phyloP scores from a whole-genome alignment of 2,888 invertebrate species.

The Trissoscelio sp. region DNA sequence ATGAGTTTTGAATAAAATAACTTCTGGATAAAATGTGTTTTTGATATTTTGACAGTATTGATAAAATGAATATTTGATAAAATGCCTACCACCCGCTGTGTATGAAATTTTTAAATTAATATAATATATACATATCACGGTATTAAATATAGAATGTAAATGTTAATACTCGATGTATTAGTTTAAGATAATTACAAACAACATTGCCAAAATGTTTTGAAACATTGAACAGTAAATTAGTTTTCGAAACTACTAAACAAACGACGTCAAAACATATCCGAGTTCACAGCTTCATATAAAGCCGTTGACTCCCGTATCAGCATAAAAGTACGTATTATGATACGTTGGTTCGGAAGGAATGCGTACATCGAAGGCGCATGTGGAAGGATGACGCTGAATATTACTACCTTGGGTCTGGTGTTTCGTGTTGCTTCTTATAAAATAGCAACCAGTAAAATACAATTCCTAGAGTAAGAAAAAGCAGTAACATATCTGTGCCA shows the following conservation, averaged over 20 bases:
- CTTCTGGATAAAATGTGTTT: too few species aligned
- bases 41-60: too few species aligned
- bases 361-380: constrained; percentile 16
- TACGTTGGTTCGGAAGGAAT: constrained; percentile 17
- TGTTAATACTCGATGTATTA: constrained; percentile 2
- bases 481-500: constrained; percentile 9
- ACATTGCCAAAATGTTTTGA: constrained; percentile 20
- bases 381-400: constrained; percentile 9
- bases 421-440: constrained; percentile 19
- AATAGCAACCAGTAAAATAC: constrained; percentile 33
- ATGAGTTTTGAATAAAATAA: too few species aligned
- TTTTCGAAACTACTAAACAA: constrained; percentile 25
- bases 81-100: too few species aligned
- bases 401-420: constrained; percentile 16
- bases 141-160: background rate
- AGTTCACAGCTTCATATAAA: constrained; percentile 5
- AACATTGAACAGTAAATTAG: constrained; percentile 34
- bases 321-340: constrained; percentile 32
- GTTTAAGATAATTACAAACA: constrained; percentile 15
- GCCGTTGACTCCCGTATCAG: constrained; percentile 3
- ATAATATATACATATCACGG: background rate
- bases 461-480: constrained; percentile 20
- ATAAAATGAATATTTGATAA: too few species aligned
- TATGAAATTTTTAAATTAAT: too few species aligned
- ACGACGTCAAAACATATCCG: constrained; percentile 10